phyloP scores from a whole-genome alignment of 1,140 invertebrate genomes.

The Listronotus oregonensis region DNA sequence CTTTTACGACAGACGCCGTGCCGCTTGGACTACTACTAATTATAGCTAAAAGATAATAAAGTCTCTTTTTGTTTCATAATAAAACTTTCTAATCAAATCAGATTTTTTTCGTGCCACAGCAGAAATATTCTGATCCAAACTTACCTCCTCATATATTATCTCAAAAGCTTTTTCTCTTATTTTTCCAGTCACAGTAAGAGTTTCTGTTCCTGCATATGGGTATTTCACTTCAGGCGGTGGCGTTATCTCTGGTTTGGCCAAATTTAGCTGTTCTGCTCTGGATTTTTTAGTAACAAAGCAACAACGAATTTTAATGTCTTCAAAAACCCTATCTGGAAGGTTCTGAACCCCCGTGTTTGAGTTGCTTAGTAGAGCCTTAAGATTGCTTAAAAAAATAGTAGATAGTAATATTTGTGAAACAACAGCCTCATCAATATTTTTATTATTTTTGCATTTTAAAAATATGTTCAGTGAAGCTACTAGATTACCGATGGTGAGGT shows the following conservation, averaged over 20 bases:
- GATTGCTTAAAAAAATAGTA: conserved; percentile 54
- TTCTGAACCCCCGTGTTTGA: conserved; percentile 57
- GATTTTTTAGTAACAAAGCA: conserved; percentile 84
- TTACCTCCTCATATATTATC: conserved; percentile 75
- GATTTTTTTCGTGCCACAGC: too few relatives aligned
- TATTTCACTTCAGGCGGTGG: conserved; percentile 72
- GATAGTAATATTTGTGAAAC: not conserved
- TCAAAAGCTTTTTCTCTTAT: conserved; percentile 80
- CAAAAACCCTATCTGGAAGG: conserved; percentile 63
- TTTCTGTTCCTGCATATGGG: conserved; percentile 66
- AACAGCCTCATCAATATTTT: not conserved
- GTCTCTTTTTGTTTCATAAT: too few relatives aligned
- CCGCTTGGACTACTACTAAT: too few relatives aligned
- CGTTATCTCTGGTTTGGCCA: conserved; percentile 56
- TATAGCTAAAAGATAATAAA: too few relatives aligned
- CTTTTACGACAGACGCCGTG: too few relatives aligned
- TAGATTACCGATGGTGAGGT: too few relatives aligned
- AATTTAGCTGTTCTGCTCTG: conserved; percentile 66
- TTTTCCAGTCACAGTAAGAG: conserved; percentile 69
- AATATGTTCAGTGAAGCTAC: too few relatives aligned
- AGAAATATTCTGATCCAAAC: too few relatives aligned
- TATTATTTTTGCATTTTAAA: not conserved
- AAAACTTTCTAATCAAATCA: too few relatives aligned
- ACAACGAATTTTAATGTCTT: conserved; percentile 74
- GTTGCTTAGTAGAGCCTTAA: conserved; percentile 55